Evolutionary conservation across 2,797 vertebrate species (phyloP).

Genomic region (Sardinella longiceps): DNA sequence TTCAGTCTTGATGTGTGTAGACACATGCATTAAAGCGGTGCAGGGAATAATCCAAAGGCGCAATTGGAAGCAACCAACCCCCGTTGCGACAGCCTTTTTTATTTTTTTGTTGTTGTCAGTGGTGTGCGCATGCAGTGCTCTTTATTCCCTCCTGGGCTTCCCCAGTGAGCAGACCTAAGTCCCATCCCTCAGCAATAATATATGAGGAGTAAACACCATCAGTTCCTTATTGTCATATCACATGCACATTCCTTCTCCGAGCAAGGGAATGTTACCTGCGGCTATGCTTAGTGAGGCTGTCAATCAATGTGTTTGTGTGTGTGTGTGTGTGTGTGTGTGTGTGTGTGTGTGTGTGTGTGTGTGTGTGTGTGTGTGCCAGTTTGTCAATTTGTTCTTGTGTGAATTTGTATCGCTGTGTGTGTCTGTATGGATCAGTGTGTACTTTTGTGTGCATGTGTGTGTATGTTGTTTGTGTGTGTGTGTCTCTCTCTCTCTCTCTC

Average conservation of each 20-base stretch:
- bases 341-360: conserved; percentile 32
- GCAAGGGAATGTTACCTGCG: conserved; percentile 60
- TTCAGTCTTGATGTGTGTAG: conserved; percentile 11
- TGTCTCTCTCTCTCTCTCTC: not conserved
- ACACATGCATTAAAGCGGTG: not conserved
- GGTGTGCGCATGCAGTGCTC: conserved; percentile 53
- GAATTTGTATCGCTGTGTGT: not conserved
- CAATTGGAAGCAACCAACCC: not conserved
- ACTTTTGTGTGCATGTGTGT: too few species aligned
- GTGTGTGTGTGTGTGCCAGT: not conserved
- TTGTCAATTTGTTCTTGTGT: not conserved
- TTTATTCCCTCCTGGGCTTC: conserved; percentile 59
- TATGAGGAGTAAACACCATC: conserved; percentile 69
- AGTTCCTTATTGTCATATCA: conserved; percentile 69
- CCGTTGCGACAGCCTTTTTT: conserved; percentile 46
- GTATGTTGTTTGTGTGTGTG: not conserved
- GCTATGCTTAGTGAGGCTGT: conserved; percentile 64
- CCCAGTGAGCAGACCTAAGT: conserved; percentile 51
- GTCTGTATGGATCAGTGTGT: conserved; percentile 23
- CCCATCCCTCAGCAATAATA: conserved; percentile 69
- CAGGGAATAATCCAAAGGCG: not conserved
- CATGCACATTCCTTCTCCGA: conserved; percentile 61
- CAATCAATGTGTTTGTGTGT: conserved; percentile 45
- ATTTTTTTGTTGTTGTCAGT: conserved; percentile 59
- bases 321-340: conserved; percentile 23